Evolutionary conservation across 2,888 invertebrate genomes (phyloP).

Genomic region (Gibbula magus): DNA sequence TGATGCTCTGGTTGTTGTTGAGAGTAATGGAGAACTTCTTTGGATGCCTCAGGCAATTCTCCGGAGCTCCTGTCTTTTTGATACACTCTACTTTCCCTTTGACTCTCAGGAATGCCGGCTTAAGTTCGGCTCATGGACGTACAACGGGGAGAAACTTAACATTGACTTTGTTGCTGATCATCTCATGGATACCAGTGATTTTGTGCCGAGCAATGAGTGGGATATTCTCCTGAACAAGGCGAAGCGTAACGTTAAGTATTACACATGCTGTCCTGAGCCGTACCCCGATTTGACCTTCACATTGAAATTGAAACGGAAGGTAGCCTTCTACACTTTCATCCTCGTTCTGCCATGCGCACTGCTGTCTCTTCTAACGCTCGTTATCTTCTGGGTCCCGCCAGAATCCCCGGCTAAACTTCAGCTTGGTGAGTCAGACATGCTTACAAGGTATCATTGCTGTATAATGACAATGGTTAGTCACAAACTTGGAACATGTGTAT

Average conservation of each 20-base stretch:
- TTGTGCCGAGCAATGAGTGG: conserved; percentile 74
- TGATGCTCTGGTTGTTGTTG: conserved; percentile 70
- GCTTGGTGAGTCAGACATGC: conserved; percentile 63
- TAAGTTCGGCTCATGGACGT: conserved; percentile 74
- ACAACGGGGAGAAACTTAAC: conserved; percentile 69
- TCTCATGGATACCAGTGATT: conserved; percentile 64
- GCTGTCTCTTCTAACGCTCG: conserved; percentile 71
- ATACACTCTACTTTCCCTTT: conserved; percentile 73
- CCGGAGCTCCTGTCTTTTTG: conserved; percentile 70
- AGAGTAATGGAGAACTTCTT: conserved; percentile 59
- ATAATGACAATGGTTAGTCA: no score
- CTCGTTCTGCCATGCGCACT: conserved; percentile 73
- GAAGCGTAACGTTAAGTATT: conserved; percentile 60
- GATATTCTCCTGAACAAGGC: conserved; percentile 65
- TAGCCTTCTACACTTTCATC: conserved; percentile 72
- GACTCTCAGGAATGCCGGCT: conserved; percentile 70
- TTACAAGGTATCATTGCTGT: no score
- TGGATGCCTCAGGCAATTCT: conserved; percentile 71
- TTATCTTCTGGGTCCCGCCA: conserved; percentile 75
- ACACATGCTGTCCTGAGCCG: conserved; percentile 70
- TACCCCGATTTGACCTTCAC: conserved; percentile 71
- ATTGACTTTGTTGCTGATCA: conserved; percentile 54
- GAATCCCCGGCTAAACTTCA: conserved; percentile 75
- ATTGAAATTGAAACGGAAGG: conserved; percentile 59
- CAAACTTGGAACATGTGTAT: no score